Evolutionary conservation across 2,888 invertebrate species (phyloP), one percentile per base, ranked within the genome.

Genomic region (Drosophila bunnanda): DNA sequence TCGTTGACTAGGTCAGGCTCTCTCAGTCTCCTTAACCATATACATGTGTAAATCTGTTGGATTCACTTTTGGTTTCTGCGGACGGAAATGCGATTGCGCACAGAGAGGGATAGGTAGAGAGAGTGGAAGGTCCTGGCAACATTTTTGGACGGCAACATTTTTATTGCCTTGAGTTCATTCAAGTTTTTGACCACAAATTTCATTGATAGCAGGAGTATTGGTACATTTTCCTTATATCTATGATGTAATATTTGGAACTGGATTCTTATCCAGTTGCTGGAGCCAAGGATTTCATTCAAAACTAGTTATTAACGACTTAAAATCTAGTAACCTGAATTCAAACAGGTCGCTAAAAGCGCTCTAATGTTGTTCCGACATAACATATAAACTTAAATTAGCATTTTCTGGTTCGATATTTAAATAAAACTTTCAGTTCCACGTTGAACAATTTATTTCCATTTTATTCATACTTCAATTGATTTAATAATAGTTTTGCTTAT

Each of bases 1-100:
- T 74, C 79, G 78, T 85, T 85, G 85, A 88, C 85, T 85, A 85
- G 85, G 85, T 85, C 85, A 85, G 85, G 80, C 75, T 80, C 79
- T 85, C 81, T 82, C 79, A 81, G 76, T 77, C 59, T 20, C n/a
- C 39, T 9, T 20, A 17, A 4, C 22, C 30, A 25, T n/a, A 22
- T 22, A 22, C 12, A 15, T 22, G 22, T 7, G 2, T 22, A 43
- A 22, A 43, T 59, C 30, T 41, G 50, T 52, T 28, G 38, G 56
- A 36, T 60, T 75, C 75, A 75, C 75, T 75, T 74, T 74, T 74
- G 53, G 43, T 74, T 74, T 74, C 57, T 38, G 32, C 28, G 22
- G 36, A 8, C 46, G 48, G 28, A 38, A 71, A 4, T 48, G 72
- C 82, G 81, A 34, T 66, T 82, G 82, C 82, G 82, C 82, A 77